Evolutionary conservation across 92 coral and sea anemone species (phyloP).

Genomic region (Epizoanthus rinbou): DNA sequence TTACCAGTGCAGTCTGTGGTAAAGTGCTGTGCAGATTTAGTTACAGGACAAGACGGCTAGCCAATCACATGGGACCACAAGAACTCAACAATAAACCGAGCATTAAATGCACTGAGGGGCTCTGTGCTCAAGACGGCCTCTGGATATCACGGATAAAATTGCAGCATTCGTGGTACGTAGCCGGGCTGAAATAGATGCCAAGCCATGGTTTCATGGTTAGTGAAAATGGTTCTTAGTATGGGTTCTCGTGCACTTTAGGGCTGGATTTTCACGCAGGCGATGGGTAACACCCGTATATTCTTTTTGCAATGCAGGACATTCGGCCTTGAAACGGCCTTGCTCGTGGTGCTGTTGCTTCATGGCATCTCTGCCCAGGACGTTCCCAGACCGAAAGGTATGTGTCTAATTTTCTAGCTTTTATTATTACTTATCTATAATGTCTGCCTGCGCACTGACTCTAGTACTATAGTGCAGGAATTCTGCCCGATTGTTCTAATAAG

Average conservation of each 20-base stretch:
- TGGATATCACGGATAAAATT: constrained; percentile 72
- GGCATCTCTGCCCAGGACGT: constrained; percentile 90
- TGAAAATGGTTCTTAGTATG: not conserved
- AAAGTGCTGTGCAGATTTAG: constrained; percentile 28
- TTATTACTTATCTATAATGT: constrained; percentile 6
- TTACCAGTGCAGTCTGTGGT: constrained; percentile 24
- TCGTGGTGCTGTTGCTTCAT: constrained; percentile 63
- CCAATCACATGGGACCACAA: constrained; percentile 47
- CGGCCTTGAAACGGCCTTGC: constrained; percentile 69
- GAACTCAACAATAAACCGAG: constrained; percentile 64
- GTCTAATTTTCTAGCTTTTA: constrained; percentile 27
- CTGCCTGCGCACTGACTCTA: constrained; percentile 1
- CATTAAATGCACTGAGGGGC: constrained; percentile 73
- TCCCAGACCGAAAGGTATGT: constrained; percentile 66
- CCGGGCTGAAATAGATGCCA: constrained; percentile 94
- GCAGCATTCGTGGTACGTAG: constrained; percentile 85
- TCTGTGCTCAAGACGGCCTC: constrained; percentile 75
- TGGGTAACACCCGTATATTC: not conserved
- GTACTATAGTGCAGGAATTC: not conserved
- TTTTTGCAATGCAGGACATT: constrained; percentile 61
- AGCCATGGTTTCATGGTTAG: constrained; percentile 88
- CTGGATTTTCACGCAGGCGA: not conserved
- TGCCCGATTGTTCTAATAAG: not conserved
- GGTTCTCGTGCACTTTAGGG: not conserved
- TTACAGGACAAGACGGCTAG: constrained; percentile 25